These are phyloP conservation scores for Nothoprocta perdicaria DNA, from an alignment of 2,113 vertebrate genomes.

Conservation along the genomic window DNA sequence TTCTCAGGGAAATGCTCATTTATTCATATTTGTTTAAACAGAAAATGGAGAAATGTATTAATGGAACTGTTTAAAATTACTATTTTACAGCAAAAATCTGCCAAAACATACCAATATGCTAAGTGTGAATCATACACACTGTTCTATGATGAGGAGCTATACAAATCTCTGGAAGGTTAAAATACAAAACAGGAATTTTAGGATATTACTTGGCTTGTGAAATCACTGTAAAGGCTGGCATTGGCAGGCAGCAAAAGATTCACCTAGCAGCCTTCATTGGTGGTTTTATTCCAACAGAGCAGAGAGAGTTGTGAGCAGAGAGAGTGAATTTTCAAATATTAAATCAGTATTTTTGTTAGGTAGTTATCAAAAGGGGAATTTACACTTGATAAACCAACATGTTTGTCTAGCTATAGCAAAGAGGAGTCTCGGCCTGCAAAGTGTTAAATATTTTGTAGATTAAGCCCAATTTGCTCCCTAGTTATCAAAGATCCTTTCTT, in stretches of 20 bases:
- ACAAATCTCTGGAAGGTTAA: background rate
- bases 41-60: background rate
- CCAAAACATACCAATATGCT: background rate
- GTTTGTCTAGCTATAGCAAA: background rate
- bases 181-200: background rate
- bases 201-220: background rate
- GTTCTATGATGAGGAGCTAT: background rate
- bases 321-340: background rate
- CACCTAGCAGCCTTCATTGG: background rate
- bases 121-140: background rate
- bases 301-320: background rate
- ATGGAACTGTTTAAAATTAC: background rate
- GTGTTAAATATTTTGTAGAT: background rate
- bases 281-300: background rate
- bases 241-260: background rate
- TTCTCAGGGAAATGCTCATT: background rate
- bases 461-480: background rate
- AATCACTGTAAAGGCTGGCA: rapidly evolving
- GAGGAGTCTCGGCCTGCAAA: background rate
- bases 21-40: background rate
- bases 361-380: background rate
- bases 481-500: background rate
- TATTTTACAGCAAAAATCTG: background rate
- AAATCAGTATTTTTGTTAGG: background rate
- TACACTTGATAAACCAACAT: background rate